Percentiles rank a stretch among this genome's conserved stretches.
phyloP scores from a whole-genome alignment of 92 coral and sea anemone species.

The Phenganax marumi region DNA sequence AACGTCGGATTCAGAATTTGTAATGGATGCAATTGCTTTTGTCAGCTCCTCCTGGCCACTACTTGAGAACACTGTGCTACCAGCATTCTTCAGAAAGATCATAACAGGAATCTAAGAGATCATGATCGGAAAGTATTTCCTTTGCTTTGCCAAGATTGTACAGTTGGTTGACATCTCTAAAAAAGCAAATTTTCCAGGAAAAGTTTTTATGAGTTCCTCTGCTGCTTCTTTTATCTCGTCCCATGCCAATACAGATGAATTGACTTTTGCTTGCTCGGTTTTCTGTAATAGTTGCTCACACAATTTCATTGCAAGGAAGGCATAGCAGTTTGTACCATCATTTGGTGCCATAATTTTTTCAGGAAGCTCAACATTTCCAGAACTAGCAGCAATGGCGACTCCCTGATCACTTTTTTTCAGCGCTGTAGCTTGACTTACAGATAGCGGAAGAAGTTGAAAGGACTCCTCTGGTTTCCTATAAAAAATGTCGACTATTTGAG shows the following conservation, averaged over 20 bases:
- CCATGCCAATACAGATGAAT: not conserved
- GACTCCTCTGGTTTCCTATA: too few relatives aligned
- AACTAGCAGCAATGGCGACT: too few relatives aligned
- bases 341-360: slow-evolving; percentile 22
- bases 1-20: not conserved
- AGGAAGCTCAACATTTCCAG: not conserved
- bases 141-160: slow-evolving; percentile 24
- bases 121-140: slow-evolving; percentile 15
- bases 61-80: slow-evolving; percentile 26
- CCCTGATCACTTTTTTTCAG: too few relatives aligned
- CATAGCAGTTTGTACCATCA: slow-evolving; percentile 49
- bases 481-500: too few relatives aligned
- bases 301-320: slow-evolving; percentile 35
- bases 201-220: slow-evolving; percentile 10
- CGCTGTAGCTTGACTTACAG: too few relatives aligned
- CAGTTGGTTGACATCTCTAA: not conserved
- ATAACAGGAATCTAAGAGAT: slow-evolving; percentile 25
- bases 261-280: not conserved
- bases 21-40: slow-evolving; percentile 7
- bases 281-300: slow-evolving; percentile 33
- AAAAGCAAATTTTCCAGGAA: not conserved
- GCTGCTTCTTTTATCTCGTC: slow-evolving; percentile 15
- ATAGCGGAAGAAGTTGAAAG: too few relatives aligned
- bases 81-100: slow-evolving; percentile 34
- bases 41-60: slow-evolving; percentile 8